Percentiles rank a stretch among this genome's conserved stretches.
These are phyloP conservation scores for Phymastichus coffea DNA, from an alignment of 1,140 invertebrate species.

Conservation along the genomic window DNA sequence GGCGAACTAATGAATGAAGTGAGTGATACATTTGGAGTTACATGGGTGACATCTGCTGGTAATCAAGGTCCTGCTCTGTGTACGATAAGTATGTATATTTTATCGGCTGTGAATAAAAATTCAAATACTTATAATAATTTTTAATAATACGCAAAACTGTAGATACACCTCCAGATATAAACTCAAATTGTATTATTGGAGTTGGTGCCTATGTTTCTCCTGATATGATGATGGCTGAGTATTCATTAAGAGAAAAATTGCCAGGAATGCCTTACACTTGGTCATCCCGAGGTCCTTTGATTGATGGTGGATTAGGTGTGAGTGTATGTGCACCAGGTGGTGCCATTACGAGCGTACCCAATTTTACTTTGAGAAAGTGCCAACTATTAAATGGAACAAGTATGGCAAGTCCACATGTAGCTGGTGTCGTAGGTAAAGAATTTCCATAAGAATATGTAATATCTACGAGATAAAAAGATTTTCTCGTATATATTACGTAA, in stretches of 20 bases:
- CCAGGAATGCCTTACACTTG: conserved; percentile 90
- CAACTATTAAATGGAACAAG: conserved; percentile 97
- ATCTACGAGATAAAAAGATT: conserved; percentile 12
- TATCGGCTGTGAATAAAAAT: not conserved
- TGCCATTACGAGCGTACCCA: conserved; percentile 92
- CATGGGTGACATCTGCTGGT: conserved; percentile 90
- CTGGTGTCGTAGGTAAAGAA: conserved; percentile 78
- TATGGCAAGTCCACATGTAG: conserved; percentile 95
- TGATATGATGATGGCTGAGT: conserved; percentile 96
- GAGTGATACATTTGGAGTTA: conserved; percentile 88
- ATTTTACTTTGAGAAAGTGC: conserved; percentile 83
- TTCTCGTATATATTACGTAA: too few relatives aligned
- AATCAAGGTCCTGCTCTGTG: conserved; percentile 93
- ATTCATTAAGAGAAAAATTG: conserved; percentile 82
- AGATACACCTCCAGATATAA: conserved; percentile 87
- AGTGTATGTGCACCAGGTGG: conserved; percentile 93
- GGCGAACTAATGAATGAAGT: conserved; percentile 86
- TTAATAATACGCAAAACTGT: not conserved
- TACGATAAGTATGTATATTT: conserved; percentile 67
- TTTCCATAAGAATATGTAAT: not conserved
- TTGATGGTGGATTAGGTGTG: conserved; percentile 87
- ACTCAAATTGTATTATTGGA: conserved; percentile 78
- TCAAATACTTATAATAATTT: conserved; percentile 12
- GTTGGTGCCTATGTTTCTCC: conserved; percentile 96
- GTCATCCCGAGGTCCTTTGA: conserved; percentile 87